These are phyloP conservation scores for Taphrorychus bicolor DNA, from an alignment of 2,888 invertebrate species.

Conservation along the genomic window DNA sequence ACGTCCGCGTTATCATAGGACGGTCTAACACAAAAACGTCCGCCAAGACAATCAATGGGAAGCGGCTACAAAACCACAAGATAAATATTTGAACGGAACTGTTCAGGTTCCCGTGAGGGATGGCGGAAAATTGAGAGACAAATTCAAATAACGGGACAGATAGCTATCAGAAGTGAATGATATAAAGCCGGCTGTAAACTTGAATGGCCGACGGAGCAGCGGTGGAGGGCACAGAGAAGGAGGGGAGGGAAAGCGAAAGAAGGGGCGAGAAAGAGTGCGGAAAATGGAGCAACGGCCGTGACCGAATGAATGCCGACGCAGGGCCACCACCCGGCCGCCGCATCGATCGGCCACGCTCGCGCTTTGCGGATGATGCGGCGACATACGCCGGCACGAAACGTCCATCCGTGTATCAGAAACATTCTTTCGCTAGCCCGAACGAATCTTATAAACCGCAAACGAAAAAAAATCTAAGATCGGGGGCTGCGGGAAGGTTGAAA, in stretches of 20 bases:
- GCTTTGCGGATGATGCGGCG: slow-evolving; percentile 4
- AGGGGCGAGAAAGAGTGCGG: background rate
- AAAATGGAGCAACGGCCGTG: slow-evolving; percentile 8
- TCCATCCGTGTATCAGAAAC: background rate
- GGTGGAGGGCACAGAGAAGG: background rate
- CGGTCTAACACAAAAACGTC: too few species aligned
- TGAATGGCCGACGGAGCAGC: background rate
- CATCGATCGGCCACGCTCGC: slow-evolving; percentile 1
- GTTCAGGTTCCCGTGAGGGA: background rate
- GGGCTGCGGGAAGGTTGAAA: too few species aligned
- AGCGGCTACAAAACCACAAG: background rate
- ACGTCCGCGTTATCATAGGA: too few species aligned
- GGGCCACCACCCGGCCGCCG: slow-evolving; percentile 3
- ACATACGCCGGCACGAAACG: background rate
- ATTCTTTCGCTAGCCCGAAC: too few species aligned
- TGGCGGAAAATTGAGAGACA: background rate
- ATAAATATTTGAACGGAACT: background rate
- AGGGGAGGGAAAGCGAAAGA: background rate
- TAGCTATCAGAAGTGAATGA: background rate
- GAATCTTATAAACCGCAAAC: too few species aligned
- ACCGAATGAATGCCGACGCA: slow-evolving; percentile 8
- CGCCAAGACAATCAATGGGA: too few species aligned
- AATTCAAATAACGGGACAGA: background rate
- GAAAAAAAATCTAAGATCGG: too few species aligned
- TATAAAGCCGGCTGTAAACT: background rate